A percentile compares a stretch with the other conserved stretches of the same genome.
Conservation (phyloP, 2,113 vertebrate species). For the Cynopterus brachyotis region DNA sequence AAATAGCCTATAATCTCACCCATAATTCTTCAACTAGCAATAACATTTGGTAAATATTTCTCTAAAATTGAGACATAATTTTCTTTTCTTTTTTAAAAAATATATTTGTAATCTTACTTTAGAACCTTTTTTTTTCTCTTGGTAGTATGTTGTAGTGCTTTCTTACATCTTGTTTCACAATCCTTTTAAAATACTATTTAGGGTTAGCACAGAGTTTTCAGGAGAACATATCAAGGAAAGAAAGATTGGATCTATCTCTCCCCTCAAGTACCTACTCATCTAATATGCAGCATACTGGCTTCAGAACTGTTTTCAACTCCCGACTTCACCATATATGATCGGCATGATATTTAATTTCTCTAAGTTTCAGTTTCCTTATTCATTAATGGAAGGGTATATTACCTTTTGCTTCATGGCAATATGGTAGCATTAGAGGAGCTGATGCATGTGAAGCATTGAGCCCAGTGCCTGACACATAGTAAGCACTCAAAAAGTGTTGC, state of each 20-base stretch:
- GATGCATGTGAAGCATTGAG: background rate
- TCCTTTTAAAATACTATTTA: background rate
- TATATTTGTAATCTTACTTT: background rate
- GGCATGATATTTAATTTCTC: background rate
- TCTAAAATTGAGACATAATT: background rate
- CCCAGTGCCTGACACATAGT: background rate
- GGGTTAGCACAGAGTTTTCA: background rate
- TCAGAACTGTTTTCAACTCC: background rate
- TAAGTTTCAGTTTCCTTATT: background rate
- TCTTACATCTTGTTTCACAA: background rate
- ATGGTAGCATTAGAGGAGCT: background rate
- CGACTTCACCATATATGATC: background rate
- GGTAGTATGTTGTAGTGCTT: background rate
- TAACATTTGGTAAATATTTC: background rate
- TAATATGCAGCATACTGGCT: background rate
- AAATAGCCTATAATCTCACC: background rate
- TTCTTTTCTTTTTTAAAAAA: background rate
- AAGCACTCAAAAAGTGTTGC: background rate
- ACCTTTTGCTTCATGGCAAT: background rate
- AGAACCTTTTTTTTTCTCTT: background rate
- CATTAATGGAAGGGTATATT: background rate
- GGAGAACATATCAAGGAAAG: background rate
- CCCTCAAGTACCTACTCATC: background rate
- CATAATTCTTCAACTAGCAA: background rate
- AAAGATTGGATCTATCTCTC: background rate